These are phyloP conservation scores for Xiphophorus maculatus DNA, from an alignment of 2,113 vertebrate genomes.

Conservation along the genomic window DNA sequence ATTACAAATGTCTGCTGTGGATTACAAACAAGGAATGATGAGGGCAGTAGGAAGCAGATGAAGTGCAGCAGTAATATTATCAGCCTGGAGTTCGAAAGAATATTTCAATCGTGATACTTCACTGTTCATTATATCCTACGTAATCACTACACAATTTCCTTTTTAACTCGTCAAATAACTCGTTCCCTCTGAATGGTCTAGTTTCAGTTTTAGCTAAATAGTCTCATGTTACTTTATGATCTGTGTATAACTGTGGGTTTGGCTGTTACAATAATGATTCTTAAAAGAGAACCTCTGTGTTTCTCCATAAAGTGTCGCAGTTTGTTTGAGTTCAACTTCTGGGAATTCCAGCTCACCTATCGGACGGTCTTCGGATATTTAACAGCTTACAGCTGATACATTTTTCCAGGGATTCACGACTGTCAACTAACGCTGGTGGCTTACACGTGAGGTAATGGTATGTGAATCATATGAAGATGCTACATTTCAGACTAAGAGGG, in stretches of 20 bases:
- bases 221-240: not conserved
- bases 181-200: not conserved
- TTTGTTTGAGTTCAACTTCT: slow-evolving; percentile 15
- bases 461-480: slow-evolving; percentile 18
- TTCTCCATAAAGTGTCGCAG: slow-evolving; percentile 17
- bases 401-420: slow-evolving; percentile 9
- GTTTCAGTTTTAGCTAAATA: not conserved
- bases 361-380: slow-evolving; percentile 1
- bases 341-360: slow-evolving; percentile 13
- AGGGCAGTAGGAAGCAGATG: slow-evolving; percentile 20
- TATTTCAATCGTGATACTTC: slow-evolving; percentile 34
- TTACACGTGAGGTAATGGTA: slow-evolving; percentile 20
- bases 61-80: slow-evolving; percentile 10
- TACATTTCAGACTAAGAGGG: slow-evolving; percentile 29
- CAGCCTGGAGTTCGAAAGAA: slow-evolving; percentile 8
- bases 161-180: not conserved
- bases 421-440: slow-evolving; percentile 3
- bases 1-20: slow-evolving; percentile 21
- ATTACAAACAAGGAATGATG: slow-evolving; percentile 28
- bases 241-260: not conserved
- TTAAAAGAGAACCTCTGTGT: not conserved
- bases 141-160: slow-evolving; percentile 5
- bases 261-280: not conserved
- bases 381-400: slow-evolving; percentile 20
- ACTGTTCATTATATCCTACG: slow-evolving; percentile 10